These are phyloP conservation scores for Drosophila buzzatii DNA, from an alignment of 2,888 invertebrate genomes.

Conservation along the genomic window DNA sequence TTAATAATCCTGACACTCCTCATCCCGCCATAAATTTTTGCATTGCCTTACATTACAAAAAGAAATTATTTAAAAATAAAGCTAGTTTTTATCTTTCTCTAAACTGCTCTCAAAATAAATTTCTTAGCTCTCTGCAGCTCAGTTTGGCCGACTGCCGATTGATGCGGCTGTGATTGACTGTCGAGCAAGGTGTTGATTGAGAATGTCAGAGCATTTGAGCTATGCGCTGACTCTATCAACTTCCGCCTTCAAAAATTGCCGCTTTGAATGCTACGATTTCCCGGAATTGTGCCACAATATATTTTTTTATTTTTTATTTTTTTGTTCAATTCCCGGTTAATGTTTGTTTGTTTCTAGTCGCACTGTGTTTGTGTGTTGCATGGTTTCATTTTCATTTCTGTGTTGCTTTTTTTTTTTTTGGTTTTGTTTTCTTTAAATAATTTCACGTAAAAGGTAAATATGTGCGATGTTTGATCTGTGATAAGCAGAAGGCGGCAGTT, in stretches of 20 bases:
- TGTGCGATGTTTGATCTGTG: slow-evolving; percentile 71
- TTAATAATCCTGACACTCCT: background rate
- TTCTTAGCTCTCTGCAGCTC: background rate
- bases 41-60: background rate
- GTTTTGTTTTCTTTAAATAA: slow-evolving; percentile 75
- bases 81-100: background rate
- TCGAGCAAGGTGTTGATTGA: slow-evolving; percentile 60
- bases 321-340: slow-evolving; percentile 72
- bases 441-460: slow-evolving; percentile 77
- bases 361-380: slow-evolving; percentile 15
- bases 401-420: slow-evolving; percentile 25
- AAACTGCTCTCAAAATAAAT: background rate
- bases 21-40: background rate
- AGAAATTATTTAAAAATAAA: background rate
- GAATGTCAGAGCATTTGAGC: slow-evolving; percentile 17
- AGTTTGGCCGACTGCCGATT: slow-evolving; percentile 43
- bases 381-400: slow-evolving; percentile 53
- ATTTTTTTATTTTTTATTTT: slow-evolving; percentile 47
- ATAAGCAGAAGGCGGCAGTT: slow-evolving; percentile 50
- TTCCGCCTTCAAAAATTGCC: slow-evolving; percentile 59
- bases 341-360: slow-evolving; percentile 68
- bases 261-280: slow-evolving; percentile 72
- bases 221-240: slow-evolving; percentile 33
- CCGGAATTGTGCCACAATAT: slow-evolving; percentile 63
- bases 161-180: slow-evolving; percentile 68